Conservation (phyloP, 2,888 invertebrate genomes). For the Hemaris fuciformis region DNA sequence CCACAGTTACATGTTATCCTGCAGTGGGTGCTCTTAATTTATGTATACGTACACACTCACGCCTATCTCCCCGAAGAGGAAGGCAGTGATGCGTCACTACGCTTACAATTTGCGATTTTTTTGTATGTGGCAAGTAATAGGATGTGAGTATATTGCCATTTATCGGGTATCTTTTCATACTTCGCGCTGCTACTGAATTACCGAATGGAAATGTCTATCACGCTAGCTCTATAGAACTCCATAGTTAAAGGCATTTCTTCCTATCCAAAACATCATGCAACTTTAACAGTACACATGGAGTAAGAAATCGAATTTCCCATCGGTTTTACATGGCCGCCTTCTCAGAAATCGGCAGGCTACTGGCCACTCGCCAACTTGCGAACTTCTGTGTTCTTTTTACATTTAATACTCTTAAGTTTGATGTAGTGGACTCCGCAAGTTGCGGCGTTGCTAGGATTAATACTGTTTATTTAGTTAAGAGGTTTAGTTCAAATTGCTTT, state of each 20-base stretch:
- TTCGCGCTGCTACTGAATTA: too few species aligned
- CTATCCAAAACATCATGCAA: constrained; percentile 15
- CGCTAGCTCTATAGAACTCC: not conserved
- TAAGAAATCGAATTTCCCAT: constrained; percentile 27
- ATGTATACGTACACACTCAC: too few species aligned
- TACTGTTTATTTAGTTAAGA: constrained; percentile 67
- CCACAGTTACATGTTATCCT: too few species aligned
- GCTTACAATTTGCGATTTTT: too few species aligned
- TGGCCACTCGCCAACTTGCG: constrained; percentile 59
- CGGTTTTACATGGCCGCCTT: constrained; percentile 33
- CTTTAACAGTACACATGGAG: constrained; percentile 4
- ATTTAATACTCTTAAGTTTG: constrained; percentile 75
- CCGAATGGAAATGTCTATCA: too few species aligned
- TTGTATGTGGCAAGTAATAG: too few species aligned
- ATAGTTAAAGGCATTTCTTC: not conserved
- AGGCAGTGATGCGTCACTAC: too few species aligned
- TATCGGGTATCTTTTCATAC: too few species aligned
- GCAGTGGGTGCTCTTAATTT: too few species aligned
- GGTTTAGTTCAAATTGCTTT: constrained; percentile 63
- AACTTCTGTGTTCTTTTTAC: constrained; percentile 58
- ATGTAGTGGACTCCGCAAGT: constrained; percentile 62
- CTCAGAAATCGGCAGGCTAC: constrained; percentile 42
- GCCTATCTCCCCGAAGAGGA: too few species aligned
- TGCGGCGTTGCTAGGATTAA: constrained; percentile 61
- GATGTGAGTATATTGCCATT: too few species aligned